These are phyloP conservation scores for Arremon brunneinucha DNA, from an alignment of 2,797 vertebrate species.

Conservation along the genomic window DNA sequence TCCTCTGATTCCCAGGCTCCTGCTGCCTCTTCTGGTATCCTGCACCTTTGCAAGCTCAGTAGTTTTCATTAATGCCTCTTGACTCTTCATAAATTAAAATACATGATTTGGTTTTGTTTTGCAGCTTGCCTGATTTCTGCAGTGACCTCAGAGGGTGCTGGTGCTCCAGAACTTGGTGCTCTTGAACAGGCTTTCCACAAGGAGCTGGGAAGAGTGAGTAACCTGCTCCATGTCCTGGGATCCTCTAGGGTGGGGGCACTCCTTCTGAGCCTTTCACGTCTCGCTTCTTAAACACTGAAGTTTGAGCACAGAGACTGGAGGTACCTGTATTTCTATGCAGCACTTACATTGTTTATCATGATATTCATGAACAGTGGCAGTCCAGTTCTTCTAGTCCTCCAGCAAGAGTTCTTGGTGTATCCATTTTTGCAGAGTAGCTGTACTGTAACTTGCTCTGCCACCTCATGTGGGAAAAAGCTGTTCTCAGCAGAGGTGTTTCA, in stretches of 20 bases:
- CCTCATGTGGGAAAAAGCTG: not conserved
- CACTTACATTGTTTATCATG: not conserved
- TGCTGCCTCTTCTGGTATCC: not conserved
- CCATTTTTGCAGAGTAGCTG: not conserved
- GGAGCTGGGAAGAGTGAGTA: constrained; percentile 59
- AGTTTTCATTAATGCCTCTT: not conserved
- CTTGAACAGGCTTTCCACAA: not conserved
- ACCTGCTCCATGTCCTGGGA: not conserved
- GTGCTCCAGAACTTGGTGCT: constrained; percentile 2
- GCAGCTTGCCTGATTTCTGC: constrained; percentile 39
- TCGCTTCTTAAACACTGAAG: not conserved
- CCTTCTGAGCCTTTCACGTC: not conserved
- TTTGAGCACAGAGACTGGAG: not conserved
- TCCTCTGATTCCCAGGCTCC: not conserved
- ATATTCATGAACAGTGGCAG: not conserved
- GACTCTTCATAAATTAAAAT: not conserved
- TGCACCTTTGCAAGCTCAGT: not conserved
- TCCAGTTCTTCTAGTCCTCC: not conserved
- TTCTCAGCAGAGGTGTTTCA: not conserved
- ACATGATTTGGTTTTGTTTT: not conserved
- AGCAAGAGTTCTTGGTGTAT: not conserved
- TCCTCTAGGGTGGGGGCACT: not conserved
- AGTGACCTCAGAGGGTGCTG: not conserved
- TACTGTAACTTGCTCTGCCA: not conserved
- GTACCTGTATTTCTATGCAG: not conserved